These are phyloP conservation scores for Eupithecia exiguata DNA, from an alignment of 2,888 invertebrate genomes.

Conservation along the genomic window DNA sequence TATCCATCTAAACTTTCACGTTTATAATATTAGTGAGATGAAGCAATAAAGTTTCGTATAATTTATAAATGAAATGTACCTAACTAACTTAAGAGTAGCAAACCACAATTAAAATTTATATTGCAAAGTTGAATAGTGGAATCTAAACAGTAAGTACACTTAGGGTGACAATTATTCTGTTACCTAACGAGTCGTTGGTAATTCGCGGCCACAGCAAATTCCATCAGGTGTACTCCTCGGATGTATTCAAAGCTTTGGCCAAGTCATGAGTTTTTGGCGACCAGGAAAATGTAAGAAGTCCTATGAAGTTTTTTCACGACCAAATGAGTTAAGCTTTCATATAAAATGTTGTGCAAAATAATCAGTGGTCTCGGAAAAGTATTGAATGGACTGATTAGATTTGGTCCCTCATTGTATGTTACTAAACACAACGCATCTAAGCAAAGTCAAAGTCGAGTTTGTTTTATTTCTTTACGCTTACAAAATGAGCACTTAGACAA, in stretches of 20 bases:
- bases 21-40: too few species aligned
- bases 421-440: too few species aligned
- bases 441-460: too few species aligned
- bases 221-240: conserved; percentile 28
- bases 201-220: conserved; percentile 19
- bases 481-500: too few species aligned
- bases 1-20: too few species aligned
- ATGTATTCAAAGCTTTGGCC: neutral
- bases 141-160: conserved; percentile 11
- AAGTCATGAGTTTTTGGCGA: conserved; percentile 18
- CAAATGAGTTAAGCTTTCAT: too few species aligned
- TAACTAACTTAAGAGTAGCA: neutral
- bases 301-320: neutral
- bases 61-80: neutral
- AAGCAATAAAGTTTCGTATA: neutral
- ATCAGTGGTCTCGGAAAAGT: too few species aligned
- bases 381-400: too few species aligned
- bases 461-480: too few species aligned
- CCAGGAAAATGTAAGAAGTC: neutral
- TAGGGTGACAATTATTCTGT: conserved; percentile 11
- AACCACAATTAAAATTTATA: neutral
- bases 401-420: too few species aligned
- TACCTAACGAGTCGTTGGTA: conserved; percentile 10
- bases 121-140: neutral
- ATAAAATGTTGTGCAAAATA: too few species aligned